phyloP scores from a whole-genome alignment of 2,888 invertebrate genomes.

The Drosophila melanosoma region DNA sequence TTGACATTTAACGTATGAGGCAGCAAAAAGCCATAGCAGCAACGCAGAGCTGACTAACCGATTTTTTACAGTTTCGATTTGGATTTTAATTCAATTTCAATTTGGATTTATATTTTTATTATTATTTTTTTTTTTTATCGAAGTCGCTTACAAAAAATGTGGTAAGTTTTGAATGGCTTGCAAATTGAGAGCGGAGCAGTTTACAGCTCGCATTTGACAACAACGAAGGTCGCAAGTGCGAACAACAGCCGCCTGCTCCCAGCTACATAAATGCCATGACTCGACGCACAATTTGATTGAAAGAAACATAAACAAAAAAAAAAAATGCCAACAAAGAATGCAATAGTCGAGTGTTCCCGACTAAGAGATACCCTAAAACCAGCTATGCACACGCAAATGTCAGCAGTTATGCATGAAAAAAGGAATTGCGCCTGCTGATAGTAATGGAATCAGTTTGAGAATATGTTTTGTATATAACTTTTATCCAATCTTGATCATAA shows the following conservation, averaged over 20 bases:
- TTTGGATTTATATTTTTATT: slow-evolving; percentile 44
- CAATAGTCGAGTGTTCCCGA: not conserved
- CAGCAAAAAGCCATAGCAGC: slow-evolving; percentile 26
- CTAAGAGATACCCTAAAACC: not conserved
- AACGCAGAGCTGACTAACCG: slow-evolving; percentile 70
- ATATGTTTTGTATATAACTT: not conserved
- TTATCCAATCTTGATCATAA: not conserved
- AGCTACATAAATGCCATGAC: slow-evolving; percentile 55
- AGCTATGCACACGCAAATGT: not conserved
- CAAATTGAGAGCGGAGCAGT: slow-evolving; percentile 69
- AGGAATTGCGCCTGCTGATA: not conserved
- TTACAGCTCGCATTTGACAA: slow-evolving; percentile 58
- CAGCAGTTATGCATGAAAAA: not conserved
- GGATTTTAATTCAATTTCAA: slow-evolving; percentile 60
- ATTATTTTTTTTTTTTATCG: slow-evolving; percentile 15
- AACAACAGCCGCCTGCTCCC: slow-evolving; percentile 44
- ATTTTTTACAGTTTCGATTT: slow-evolving; percentile 68
- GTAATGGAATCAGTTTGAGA: not conserved
- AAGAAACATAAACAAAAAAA: slow-evolving; percentile 45
- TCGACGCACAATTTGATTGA: slow-evolving; percentile 64
- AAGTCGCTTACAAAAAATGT: slow-evolving; percentile 29
- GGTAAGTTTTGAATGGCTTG: slow-evolving; percentile 66
- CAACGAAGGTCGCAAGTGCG: slow-evolving; percentile 61
- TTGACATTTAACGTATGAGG: slow-evolving; percentile 21
- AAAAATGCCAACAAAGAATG: slow-evolving; percentile 8